Evolutionary conservation across 2,888 invertebrate species (phyloP).

Genomic region (Dryadula phaetusa): DNA sequence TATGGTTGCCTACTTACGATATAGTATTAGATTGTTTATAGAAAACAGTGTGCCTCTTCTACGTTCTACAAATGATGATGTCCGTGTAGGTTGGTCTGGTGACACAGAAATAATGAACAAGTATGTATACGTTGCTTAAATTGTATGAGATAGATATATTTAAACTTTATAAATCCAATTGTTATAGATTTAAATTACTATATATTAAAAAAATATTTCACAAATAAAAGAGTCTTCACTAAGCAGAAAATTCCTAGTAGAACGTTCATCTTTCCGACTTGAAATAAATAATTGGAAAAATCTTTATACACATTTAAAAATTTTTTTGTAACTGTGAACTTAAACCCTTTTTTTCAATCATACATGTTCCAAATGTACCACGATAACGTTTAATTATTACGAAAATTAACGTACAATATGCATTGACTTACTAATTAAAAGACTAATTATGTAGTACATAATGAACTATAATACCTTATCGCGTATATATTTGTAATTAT

Average conservation of each 20-base stretch:
- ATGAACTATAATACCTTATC: constrained; percentile 13
- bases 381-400: background rate
- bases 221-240: too few species aligned
- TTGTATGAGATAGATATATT: background rate
- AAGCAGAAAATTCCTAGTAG: too few species aligned
- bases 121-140: constrained; percentile 44
- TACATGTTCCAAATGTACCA: background rate
- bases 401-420: background rate
- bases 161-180: background rate
- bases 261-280: too few species aligned
- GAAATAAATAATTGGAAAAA: too few species aligned
- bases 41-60: constrained; percentile 49
- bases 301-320: too few species aligned
- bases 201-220: too few species aligned
- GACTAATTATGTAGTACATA: constrained; percentile 11
- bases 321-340: too few species aligned
- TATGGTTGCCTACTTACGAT: background rate
- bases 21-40: constrained; percentile 38
- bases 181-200: too few species aligned
- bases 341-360: background rate
- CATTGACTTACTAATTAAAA: background rate
- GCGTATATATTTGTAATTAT: constrained; percentile 1
- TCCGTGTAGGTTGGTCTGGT: constrained; percentile 66
- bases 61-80: constrained; percentile 64
- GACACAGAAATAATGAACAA: constrained; percentile 47